A percentile compares a stretch with the other conserved stretches of the same genome.
Evolutionary conservation across 53 echinoderm and acorn worm genomes (phyloP).

Genomic region (Apostichopus leukothele): DNA sequence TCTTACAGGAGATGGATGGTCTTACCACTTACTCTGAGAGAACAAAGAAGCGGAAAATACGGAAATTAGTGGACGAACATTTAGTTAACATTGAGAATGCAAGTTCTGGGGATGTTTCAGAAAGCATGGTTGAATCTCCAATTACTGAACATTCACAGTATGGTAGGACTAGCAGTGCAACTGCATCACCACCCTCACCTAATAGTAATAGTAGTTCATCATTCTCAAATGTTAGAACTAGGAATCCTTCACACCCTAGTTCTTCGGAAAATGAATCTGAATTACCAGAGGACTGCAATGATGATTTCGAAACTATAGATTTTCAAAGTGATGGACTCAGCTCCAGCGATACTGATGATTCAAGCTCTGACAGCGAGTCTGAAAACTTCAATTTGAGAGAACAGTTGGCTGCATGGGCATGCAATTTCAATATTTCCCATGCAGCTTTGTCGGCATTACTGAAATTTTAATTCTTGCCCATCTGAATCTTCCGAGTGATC

Average conservation of each 20-base stretch:
- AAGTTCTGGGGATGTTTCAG: constrained; percentile 3
- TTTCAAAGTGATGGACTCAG: background rate
- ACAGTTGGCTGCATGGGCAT: constrained; percentile 19
- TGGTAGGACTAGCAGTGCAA: background rate
- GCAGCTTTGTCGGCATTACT: constrained; percentile 42
- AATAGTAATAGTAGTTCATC: background rate
- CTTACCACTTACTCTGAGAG: constrained; percentile 4
- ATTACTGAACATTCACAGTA: background rate
- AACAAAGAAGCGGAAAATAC: background rate
- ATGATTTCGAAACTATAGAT: background rate
- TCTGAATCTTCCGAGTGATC: constrained; percentile 53
- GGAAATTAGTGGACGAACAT: constrained; percentile 13
- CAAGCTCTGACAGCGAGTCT: background rate
- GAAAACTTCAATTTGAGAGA: background rate
- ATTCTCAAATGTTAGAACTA: background rate
- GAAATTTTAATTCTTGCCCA: constrained; percentile 30
- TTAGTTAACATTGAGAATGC: constrained; percentile 10
- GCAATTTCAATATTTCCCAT: background rate
- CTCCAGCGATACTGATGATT: constrained; percentile 22
- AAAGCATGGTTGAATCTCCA: background rate
- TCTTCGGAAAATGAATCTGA: background rate
- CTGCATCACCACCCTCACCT: background rate
- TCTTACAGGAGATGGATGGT: background rate
- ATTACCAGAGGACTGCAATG: background rate
- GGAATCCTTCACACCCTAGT: background rate